Evolutionary conservation across 2,797 vertebrate species (phyloP), one percentile per base, ranked within the genome.

Genomic region (Pteropus rufus): DNA sequence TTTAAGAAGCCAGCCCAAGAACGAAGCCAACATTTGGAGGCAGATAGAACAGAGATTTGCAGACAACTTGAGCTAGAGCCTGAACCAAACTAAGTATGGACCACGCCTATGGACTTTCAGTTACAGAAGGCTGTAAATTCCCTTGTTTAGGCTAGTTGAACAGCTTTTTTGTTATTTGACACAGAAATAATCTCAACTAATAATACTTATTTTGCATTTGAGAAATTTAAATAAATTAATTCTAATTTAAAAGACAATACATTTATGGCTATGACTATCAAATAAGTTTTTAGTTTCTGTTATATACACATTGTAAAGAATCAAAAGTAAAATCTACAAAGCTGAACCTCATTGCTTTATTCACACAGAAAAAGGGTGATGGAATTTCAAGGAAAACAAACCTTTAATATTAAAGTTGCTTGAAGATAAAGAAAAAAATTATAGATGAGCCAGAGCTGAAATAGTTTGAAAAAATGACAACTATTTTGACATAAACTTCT

Each of bases 351-450:
- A 81, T 31, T 82, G 41, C 26, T 29, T 95, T n/a, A 58, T 56
- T 85, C 18, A 29, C 31, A 72, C 18, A 39, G 79, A 89, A 36
- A 19, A 91, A 89, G 39, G 70, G 36, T 23, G 64, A 69, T 64
- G 39, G 11, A 58, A 94, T 49, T 87, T 80, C 29, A 86, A 96
- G 73, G 80, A 70, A 96, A 79, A 86, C 31, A 88, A 91, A 54
- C 0, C n/a, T 70, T 89, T 83, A 44, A 77, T 89, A 92, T 65
- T 90, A 89, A 86, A 91, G 24, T 54, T 96, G 58, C 16, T 82
- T 95, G 87, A 81, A 82, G 54, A 91, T 80, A 67, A 93, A 81
- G 87, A 49, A 64, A 90, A 89, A 93, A 62, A 65, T 89, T 84
- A 65, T 54, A 62, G 44, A 72, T 89, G 54, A 95, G 19, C 54